Evolutionary conservation across 2,797 vertebrate species (phyloP), one percentile per base, ranked within the genome.

Genomic region (Pangasius larnaudii): DNA sequence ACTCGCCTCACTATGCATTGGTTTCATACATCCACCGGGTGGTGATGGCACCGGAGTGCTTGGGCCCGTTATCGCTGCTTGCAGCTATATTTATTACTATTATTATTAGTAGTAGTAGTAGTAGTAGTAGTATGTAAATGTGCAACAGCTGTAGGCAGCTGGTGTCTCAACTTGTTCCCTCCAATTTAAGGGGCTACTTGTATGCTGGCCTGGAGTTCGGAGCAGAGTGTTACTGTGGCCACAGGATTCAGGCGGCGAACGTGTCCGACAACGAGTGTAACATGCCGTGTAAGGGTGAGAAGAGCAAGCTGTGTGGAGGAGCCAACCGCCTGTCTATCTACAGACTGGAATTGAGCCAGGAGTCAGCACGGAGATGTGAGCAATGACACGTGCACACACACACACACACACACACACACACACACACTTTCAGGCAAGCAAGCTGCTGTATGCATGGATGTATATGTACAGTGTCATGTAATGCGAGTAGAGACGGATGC

Each of bases 211-310:
- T 99, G 95, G 99, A 99, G 93, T 99, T 99, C 0, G 98, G 98
- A 0, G 98, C 98, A 0, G 99, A 99, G 93, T 99, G 99, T 92
- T 99, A 98, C 96, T 99, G 99, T 0, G 98, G 99, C 51, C 98
- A 99, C 95, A 99, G 97, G 95, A 97, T 99, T 93, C 98, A 99
- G 95, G 97, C 97, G 0, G 33, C 93, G 0, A 99, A 99, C 0
- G 94, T 94, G 90, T 98, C 97, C 0, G 97, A 99, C 63, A 92
- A 94, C 0, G 97, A 99, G 90, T 99, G 98, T 92, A 97, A 96
- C 93, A 99, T 99, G 98, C 96, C 96, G 24, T 99, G 99, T 91
- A 99, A 99, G 90, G 98, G 99, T 0, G 98, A 99, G 92, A 94
- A 95, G 89, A 96, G 92, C 94, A 97, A 96, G 90, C 63, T 95